A percentile compares a stretch with the other conserved stretches of the same genome.
Evolutionary conservation across 2,113 vertebrate genomes (phyloP).

Genomic region (Corvus hawaiiensis): DNA sequence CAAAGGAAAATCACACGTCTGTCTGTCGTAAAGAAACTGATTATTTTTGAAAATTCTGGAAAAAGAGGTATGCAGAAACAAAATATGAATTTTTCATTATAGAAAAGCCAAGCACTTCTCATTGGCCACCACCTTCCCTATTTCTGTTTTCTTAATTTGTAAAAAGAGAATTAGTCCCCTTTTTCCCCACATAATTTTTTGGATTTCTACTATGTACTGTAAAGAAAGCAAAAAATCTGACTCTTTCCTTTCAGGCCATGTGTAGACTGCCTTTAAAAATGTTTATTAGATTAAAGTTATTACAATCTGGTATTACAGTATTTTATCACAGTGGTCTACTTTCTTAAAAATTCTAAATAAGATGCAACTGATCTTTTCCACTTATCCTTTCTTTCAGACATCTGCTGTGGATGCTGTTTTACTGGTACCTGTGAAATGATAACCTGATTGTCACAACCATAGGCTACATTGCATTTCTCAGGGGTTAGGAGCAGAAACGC

Average conservation of each 20-base stretch:
- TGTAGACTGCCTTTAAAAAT: not conserved
- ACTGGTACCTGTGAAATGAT: not conserved
- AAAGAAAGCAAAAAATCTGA: not conserved
- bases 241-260: not conserved
- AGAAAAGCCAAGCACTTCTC: not conserved
- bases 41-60: not conserved
- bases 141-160: not conserved
- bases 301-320: not conserved
- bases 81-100: not conserved
- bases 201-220: not conserved
- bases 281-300: not conserved
- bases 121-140: not conserved
- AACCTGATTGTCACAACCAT: not conserved
- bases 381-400: not conserved
- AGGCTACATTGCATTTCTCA: not conserved
- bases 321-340: not conserved
- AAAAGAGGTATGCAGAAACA: not conserved
- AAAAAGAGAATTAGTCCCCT: not conserved
- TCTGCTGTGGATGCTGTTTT: not conserved
- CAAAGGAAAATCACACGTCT: not conserved
- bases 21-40: not conserved
- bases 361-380: not conserved
- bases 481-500: not conserved
- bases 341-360: not conserved
- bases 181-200: fast-evolving